Conservation (phyloP, 2,888 invertebrate genomes). For the Campoplex capitator region DNA sequence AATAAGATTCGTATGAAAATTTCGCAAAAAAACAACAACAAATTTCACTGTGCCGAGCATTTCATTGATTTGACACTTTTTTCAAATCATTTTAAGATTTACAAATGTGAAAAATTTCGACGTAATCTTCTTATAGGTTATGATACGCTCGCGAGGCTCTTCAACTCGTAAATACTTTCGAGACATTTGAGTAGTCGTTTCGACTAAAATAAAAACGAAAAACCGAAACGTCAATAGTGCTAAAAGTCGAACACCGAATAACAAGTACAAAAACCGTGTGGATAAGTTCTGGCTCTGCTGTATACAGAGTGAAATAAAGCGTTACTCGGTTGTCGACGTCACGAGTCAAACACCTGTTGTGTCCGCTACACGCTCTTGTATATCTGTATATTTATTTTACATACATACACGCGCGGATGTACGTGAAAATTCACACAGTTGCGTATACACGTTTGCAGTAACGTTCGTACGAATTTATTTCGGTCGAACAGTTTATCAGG, state of each 20-base stretch:
- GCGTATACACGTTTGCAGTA: constrained; percentile 17
- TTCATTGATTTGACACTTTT: background rate
- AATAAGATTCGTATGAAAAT: too few species aligned
- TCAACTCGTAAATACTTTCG: background rate
- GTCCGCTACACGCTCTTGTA: background rate
- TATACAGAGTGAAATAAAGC: constrained; percentile 19
- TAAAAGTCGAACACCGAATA: constrained; percentile 24
- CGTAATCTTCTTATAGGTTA: too few species aligned
- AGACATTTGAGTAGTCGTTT: background rate
- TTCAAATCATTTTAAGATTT: background rate
- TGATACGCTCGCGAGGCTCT: background rate
- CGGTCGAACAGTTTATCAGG: constrained; percentile 58
- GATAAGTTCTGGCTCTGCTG: background rate
- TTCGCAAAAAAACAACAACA: too few species aligned
- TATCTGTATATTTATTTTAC: too few species aligned
- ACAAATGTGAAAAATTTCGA: background rate
- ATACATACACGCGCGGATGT: background rate
- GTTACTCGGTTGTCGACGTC: constrained; percentile 46
- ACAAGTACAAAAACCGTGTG: constrained; percentile 15
- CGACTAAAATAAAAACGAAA: background rate
- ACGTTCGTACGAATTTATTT: constrained; percentile 53
- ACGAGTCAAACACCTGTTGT: constrained; percentile 63
- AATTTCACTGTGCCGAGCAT: too few species aligned
- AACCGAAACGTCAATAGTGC: background rate
- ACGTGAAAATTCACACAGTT: background rate